Evolutionary conservation across 2,113 vertebrate species (phyloP).

Genomic region (Engraulis encrasicolus): DNA sequence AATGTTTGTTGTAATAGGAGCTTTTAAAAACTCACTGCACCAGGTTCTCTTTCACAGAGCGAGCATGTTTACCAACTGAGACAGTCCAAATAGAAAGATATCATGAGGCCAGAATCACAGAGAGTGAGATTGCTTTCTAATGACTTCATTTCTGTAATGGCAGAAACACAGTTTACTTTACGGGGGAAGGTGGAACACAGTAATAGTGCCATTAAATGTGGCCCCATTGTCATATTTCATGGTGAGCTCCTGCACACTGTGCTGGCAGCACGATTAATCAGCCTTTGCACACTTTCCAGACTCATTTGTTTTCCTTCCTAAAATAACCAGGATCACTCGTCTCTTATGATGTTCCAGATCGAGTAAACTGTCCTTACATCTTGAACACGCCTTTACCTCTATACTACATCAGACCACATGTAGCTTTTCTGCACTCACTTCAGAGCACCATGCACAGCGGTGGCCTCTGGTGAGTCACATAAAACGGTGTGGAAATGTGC

Average conservation of each 20-base stretch:
- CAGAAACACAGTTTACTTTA: slow-evolving; percentile 6
- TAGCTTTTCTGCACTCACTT: too few relatives aligned
- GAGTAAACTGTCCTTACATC: too few relatives aligned
- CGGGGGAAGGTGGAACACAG: neutral
- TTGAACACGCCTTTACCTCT: too few relatives aligned
- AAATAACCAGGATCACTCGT: neutral
- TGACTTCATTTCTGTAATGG: neutral
- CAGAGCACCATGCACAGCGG: neutral
- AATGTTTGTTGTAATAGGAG: slow-evolving; percentile 12
- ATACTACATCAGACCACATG: too few relatives aligned
- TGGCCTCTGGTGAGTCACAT: neutral
- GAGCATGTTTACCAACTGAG: neutral
- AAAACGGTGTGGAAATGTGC: neutral
- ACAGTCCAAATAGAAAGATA: neutral
- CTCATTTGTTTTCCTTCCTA: neutral
- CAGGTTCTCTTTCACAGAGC: neutral
- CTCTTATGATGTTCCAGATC: neutral
- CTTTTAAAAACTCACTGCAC: neutral
- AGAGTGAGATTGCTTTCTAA: neutral
- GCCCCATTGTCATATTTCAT: neutral
- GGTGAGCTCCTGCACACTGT: neutral
- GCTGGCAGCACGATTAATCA: neutral
- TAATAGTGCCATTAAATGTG: neutral
- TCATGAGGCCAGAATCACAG: neutral
- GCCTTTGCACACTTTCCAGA: neutral